phyloP scores from a whole-genome alignment of 2,113 vertebrate genomes.

The Prunella fulvescens region DNA sequence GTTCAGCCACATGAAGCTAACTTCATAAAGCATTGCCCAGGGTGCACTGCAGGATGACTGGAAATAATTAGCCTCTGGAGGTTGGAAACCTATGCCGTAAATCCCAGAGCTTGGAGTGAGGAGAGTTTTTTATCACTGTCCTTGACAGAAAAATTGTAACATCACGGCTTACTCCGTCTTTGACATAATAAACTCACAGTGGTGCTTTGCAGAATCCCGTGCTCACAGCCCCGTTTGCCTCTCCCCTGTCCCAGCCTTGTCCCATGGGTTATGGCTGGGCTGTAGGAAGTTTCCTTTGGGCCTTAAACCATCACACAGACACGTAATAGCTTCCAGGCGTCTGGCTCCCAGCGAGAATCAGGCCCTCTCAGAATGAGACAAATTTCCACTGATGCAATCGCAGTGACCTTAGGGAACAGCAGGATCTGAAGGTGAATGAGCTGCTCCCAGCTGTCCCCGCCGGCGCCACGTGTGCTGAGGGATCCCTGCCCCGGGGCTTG shows the following conservation, averaged over 20 bases:
- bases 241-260: neutral
- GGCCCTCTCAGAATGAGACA: neutral
- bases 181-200: conserved; percentile 45
- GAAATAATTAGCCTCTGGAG: conserved; percentile 73
- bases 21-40: conserved; percentile 68
- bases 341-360: neutral
- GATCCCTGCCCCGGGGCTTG: neutral
- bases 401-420: neutral
- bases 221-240: neutral
- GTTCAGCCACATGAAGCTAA: conserved; percentile 61
- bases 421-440: neutral
- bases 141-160: conserved; percentile 58
- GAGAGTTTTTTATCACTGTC: conserved; percentile 41
- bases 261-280: neutral
- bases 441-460: rapidly evolving
- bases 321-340: neutral
- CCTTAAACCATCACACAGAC: neutral
- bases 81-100: conserved; percentile 57
- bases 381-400: neutral
- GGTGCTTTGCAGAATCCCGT: neutral
- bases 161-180: conserved; percentile 20
- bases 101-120: conserved; percentile 41
- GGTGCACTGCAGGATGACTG: conserved; percentile 60
- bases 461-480: neutral
- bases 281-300: neutral